These are phyloP conservation scores for Pagrus major DNA, from an alignment of 2,113 vertebrate genomes.

Conservation along the genomic window DNA sequence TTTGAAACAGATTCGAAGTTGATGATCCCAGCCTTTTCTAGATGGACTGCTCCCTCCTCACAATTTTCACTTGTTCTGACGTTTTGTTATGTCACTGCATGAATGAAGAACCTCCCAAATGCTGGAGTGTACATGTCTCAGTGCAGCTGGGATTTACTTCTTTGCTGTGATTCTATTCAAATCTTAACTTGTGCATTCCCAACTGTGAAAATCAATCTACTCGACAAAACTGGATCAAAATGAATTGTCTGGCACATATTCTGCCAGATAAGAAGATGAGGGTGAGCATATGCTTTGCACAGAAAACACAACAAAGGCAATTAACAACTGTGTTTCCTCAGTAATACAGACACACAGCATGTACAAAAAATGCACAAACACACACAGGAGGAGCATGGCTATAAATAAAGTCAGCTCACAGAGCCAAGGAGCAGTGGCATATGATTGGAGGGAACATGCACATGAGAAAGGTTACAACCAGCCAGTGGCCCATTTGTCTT, in stretches of 20 bases:
- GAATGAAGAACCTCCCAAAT: neutral
- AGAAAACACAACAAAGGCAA: slow-evolving; percentile 5
- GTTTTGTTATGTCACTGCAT: neutral
- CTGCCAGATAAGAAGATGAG: neutral
- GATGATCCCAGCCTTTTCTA: neutral
- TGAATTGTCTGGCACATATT: slow-evolving; percentile 6
- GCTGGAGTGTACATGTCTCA: neutral
- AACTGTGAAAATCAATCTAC: slow-evolving; percentile 22
- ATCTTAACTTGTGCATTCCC: neutral
- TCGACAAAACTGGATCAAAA: neutral
- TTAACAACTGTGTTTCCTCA: slow-evolving; percentile 28
- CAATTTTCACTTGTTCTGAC: neutral
- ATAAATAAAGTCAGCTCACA: slow-evolving; percentile 78
- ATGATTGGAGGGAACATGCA: slow-evolving; percentile 74
- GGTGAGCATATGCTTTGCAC: neutral
- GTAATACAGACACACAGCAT: slow-evolving; percentile 22
- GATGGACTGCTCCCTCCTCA: neutral
- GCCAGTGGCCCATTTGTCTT: slow-evolving; percentile 82
- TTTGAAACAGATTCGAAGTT: neutral
- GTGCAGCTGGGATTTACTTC: neutral
- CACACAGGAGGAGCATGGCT: slow-evolving; percentile 49
- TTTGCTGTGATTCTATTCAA: neutral
- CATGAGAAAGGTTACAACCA: slow-evolving; percentile 84
- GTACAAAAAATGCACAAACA: slow-evolving; percentile 50
- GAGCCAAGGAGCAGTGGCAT: slow-evolving; percentile 71